Conservation (phyloP, 2,113 vertebrate species). For the Ovibos moschatus region DNA sequence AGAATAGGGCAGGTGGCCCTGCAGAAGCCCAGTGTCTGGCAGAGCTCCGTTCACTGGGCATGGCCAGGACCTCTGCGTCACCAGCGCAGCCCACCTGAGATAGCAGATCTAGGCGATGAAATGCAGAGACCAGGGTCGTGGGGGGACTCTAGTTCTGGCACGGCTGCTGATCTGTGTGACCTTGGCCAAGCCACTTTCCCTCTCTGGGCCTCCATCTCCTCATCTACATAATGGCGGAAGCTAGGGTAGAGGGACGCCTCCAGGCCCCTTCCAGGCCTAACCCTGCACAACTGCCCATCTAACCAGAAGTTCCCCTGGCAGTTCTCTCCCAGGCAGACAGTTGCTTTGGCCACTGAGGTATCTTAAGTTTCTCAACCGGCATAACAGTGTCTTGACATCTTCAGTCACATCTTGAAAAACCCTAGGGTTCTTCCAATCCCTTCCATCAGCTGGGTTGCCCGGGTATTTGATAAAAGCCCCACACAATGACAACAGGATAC, state of each 20-base stretch:
- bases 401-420: neutral
- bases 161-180: neutral
- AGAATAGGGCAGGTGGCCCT: neutral
- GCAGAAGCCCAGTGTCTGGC: neutral
- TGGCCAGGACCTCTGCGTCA: neutral
- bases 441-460: neutral
- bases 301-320: neutral
- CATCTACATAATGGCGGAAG: neutral
- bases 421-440: neutral
- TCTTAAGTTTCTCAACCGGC: neutral
- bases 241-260: neutral
- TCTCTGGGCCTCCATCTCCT: neutral
- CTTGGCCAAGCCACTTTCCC: neutral
- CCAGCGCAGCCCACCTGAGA: neutral
- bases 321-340: neutral
- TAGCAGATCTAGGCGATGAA: neutral
- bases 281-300: neutral
- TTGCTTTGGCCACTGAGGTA: neutral
- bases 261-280: neutral
- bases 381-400: neutral
- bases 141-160: neutral
- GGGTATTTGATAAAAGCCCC: neutral
- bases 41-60: neutral
- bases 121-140: neutral
- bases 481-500: neutral